Evolutionary conservation across 2,797 vertebrate genomes (phyloP), one percentile per base, ranked within the genome.

Genomic region (Spinus olivaceus): DNA sequence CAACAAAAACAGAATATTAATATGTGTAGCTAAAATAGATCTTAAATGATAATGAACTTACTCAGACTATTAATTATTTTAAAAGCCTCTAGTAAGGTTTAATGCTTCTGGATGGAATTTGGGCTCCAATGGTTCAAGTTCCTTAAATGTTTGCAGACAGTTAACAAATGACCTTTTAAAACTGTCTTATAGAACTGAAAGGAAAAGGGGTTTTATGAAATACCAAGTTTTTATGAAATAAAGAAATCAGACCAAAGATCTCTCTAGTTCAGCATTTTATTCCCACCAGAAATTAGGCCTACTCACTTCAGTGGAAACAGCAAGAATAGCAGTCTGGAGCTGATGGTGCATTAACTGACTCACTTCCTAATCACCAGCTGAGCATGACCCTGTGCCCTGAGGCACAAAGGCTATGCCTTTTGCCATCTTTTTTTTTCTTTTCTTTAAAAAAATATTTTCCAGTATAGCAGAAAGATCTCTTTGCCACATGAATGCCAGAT

Each of bases 1-100:
- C 84, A 97, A 97, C 97, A 97, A 97, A 97, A 98, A 69, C 96
- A 97, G 97, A 98, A 98, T 98, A 98, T 98, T 98, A 98, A 98
- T 97, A 95, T 69, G 51, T 94, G 91, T 81, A 95, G 91, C 95
- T 94, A 97, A 98, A 97, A 98, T 97, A 97, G 97, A 97, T 96
- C 96, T 97, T 95, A 96, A 96, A 97, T 96, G 93, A 97, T 97
- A 97, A 98, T 98, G 96, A 97, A 96, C 86, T 94, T 87, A 83
- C 67, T 95, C 57, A 95, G 95, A 88, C 94, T 97, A 98, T 97
- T 97, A 96, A 98, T 97, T 98, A 97, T 97, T 97, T 98, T 97
- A 80, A 97, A 97, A 97, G 82, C 72, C 74, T 91, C 51, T 74
- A 83, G 66, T 88, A 95, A 90, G 28, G 20, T 89, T 97, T 88